Percentiles rank a stretch among this genome's conserved stretches.
phyloP scores from a whole-genome alignment of 2,113 vertebrate genomes.

The Manacus vitellinus region DNA sequence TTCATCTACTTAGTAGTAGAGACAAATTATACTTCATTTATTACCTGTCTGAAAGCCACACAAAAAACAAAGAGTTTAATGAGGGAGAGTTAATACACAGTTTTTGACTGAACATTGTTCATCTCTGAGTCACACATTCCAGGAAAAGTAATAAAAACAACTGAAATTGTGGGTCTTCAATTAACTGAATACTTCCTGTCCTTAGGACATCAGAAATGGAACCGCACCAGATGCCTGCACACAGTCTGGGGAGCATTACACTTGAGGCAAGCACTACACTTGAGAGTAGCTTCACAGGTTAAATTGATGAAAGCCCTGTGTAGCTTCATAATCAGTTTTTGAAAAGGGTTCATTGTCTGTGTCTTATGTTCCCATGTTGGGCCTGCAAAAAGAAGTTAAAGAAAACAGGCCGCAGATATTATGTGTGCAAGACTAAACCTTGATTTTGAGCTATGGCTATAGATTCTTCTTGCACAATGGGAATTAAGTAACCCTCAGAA shows the following conservation, averaged over 20 bases:
- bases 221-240: not conserved
- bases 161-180: not conserved
- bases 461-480: not conserved
- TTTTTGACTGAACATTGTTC: not conserved
- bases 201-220: not conserved
- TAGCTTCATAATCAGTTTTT: not conserved
- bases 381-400: not conserved
- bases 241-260: not conserved
- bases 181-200: not conserved
- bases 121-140: constrained; percentile 20
- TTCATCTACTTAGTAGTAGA: not conserved
- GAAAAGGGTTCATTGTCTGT: not conserved
- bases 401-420: not conserved
- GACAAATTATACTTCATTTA: not conserved
- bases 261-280: not conserved
- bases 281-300: not conserved
- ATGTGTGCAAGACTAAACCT: not conserved
- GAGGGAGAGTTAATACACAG: not conserved
- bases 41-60: not conserved
- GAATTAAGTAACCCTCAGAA: not conserved
- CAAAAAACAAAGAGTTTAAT: not conserved
- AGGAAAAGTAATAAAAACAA: not conserved
- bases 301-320: not conserved
- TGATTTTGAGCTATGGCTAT: not conserved
- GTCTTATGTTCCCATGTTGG: not conserved